Conservation (phyloP, 2,888 invertebrate species). For the Zygothrica quintamaculata region DNA sequence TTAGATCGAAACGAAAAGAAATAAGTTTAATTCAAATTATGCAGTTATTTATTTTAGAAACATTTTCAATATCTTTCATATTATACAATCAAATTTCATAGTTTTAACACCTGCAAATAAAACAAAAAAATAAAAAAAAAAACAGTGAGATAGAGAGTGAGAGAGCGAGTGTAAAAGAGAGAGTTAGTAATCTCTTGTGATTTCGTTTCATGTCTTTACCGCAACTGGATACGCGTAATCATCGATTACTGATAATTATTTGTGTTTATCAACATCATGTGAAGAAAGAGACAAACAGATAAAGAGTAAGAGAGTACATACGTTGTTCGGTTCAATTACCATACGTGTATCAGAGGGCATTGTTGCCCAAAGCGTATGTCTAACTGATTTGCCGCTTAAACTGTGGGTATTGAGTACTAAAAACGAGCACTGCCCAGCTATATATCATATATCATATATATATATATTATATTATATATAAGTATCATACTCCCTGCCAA, state of each 20-base stretch:
- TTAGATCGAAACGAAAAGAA: no score
- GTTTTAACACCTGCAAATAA: no score
- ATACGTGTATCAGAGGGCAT: conserved; percentile 48
- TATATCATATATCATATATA: conserved; percentile 18
- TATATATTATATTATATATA: conserved; percentile 31
- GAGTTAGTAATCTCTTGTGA: neutral
- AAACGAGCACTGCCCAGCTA: neutral
- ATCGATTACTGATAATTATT: conserved; percentile 37
- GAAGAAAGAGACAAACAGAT: conserved; percentile 1
- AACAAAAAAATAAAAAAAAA: no score
- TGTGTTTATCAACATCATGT: conserved; percentile 18
- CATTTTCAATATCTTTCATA: no score
- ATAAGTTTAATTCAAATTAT: no score
- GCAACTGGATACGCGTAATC: conserved; percentile 24
- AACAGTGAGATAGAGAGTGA: no score
- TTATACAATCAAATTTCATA: no score
- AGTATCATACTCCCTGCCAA: neutral
- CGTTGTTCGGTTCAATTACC: conserved; percentile 51
- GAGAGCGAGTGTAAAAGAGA: no score
- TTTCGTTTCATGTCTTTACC: conserved; percentile 8
- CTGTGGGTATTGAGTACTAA: conserved; percentile 13
- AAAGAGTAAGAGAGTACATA: conserved; percentile 19
- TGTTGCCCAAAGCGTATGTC: conserved; percentile 37
- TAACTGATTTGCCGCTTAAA: conserved; percentile 51
- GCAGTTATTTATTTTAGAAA: no score